Evolutionary conservation across 2,888 invertebrate species (phyloP).

Genomic region (Mycalesis mineus): DNA sequence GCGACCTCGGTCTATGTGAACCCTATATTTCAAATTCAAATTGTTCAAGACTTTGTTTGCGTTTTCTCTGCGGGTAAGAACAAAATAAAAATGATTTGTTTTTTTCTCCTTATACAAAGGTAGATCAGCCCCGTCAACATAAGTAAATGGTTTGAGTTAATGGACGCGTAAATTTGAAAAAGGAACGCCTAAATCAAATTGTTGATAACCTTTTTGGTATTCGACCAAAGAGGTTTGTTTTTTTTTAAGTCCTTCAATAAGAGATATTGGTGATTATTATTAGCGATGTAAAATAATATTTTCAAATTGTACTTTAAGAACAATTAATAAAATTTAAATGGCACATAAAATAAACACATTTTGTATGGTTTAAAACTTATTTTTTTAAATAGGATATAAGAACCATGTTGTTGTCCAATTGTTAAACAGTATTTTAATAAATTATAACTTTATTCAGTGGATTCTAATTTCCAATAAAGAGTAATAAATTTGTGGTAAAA

Average conservation of each 20-base stretch:
- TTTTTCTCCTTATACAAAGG: background rate
- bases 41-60: slow-evolving; percentile 50
- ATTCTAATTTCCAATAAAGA: too few relatives aligned
- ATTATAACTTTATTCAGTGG: too few relatives aligned
- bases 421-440: too few relatives aligned
- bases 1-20: slow-evolving; percentile 56
- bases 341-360: too few relatives aligned
- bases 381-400: too few relatives aligned
- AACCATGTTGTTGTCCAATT: too few relatives aligned
- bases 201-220: slow-evolving; percentile 34
- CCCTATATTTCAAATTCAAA: slow-evolving; percentile 56
- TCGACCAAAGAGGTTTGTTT: slow-evolving; percentile 9
- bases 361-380: too few relatives aligned
- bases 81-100: background rate
- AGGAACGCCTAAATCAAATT: slow-evolving; percentile 39
- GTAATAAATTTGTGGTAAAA: background rate
- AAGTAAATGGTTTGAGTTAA: slow-evolving; percentile 15
- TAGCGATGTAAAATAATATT: too few relatives aligned
- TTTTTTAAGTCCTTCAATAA: slow-evolving; percentile 14
- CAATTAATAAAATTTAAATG: too few relatives aligned
- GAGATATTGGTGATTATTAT: background rate
- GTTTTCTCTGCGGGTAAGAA: background rate
- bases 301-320: too few relatives aligned
- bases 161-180: slow-evolving; percentile 39
- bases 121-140: too few relatives aligned